Conservation (phyloP, 2,797 vertebrate genomes). For the Acanthopagrus latus region DNA sequence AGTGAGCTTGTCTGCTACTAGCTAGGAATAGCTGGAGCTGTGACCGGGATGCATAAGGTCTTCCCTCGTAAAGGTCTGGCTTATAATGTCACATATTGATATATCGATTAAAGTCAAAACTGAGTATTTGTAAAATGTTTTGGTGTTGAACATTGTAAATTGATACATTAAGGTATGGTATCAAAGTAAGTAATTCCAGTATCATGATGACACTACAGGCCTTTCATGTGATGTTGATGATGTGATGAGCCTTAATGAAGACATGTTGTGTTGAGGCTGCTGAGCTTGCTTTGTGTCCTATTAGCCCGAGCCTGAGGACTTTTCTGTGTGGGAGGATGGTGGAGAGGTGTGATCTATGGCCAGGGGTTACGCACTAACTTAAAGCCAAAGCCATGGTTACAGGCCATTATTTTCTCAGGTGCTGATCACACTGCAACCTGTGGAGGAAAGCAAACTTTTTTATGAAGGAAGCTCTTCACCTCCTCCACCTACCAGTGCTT, state of each 20-base stretch:
- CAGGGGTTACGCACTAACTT: background rate
- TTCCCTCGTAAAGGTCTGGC: conserved; percentile 6
- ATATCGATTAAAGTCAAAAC: too few relatives aligned
- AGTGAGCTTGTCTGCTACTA: background rate
- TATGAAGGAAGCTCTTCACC: conserved; percentile 47
- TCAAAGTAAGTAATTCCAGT: too few relatives aligned
- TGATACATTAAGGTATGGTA: too few relatives aligned
- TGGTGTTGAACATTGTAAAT: too few relatives aligned
- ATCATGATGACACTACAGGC: too few relatives aligned
- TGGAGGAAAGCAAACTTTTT: conserved; percentile 52
- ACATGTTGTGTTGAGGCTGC: background rate
- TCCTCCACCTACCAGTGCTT: conserved; percentile 55
- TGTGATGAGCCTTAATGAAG: conserved; percentile 1
- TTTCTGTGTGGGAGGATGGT: conserved; percentile 3
- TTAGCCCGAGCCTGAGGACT: conserved; percentile 13
- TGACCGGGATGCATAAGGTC: conserved; percentile 3
- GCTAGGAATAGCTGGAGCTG: conserved; percentile 1
- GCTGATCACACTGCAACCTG: conserved; percentile 37
- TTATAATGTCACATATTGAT: background rate
- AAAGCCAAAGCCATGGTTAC: conserved; percentile 19
- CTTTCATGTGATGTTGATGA: background rate
- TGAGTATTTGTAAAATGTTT: too few relatives aligned
- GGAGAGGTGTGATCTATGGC: conserved; percentile 16
- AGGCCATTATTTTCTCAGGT: conserved; percentile 67
- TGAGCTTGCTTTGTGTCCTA: conserved; percentile 9